Conservation (phyloP, 2,113 vertebrate species). For the Leptodactylus fuscus region DNA sequence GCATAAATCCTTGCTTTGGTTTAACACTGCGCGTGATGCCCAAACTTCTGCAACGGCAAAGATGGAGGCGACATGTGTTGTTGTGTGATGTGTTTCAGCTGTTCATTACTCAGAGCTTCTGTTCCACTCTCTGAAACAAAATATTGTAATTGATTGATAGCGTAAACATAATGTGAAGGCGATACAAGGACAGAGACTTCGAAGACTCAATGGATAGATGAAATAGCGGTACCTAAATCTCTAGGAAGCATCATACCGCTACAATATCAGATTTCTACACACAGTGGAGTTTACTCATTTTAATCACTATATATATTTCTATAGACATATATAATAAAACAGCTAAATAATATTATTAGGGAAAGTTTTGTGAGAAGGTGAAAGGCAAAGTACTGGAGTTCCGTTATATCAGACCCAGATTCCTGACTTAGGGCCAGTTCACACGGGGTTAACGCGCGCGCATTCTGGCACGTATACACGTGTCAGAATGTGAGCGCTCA, state of each 20-base stretch:
- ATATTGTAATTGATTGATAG: not conserved
- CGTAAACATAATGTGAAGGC: not conserved
- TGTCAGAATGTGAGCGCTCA: no score
- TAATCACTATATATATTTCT: not conserved
- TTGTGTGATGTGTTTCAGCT: not conserved
- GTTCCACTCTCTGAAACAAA: not conserved
- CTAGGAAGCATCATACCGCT: no score
- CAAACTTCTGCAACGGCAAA: not conserved
- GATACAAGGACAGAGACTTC: not conserved
- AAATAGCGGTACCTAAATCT: not conserved
- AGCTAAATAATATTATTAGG: no score
- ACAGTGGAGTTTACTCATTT: no score
- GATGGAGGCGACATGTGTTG: not conserved
- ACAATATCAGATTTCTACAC: no score
- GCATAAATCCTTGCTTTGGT: slow-evolving; percentile 37
- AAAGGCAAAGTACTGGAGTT: no score
- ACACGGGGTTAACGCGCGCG: no score
- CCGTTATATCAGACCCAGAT: no score
- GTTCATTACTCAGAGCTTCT: not conserved
- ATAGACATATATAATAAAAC: no score
- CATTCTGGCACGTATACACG: no score
- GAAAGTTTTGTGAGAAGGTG: no score
- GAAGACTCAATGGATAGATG: not conserved
- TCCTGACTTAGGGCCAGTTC: no score
- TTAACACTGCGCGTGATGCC: not conserved